Evolutionary conservation across 2,888 invertebrate genomes (phyloP).

Genomic region (Lasioglossum calceatum): DNA sequence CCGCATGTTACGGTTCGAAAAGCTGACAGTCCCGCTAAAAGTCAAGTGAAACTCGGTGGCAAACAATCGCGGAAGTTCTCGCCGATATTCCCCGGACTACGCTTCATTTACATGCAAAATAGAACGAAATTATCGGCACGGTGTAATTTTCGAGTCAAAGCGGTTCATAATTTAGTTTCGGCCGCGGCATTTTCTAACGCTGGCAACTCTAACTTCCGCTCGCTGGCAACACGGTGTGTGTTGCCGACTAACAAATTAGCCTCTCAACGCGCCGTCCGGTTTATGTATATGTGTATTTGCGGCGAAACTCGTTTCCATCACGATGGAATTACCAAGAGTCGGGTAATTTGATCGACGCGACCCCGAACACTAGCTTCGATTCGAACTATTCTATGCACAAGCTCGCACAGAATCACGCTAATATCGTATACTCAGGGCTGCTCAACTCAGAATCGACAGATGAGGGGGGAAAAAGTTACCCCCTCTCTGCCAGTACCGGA

Average conservation of each 20-base stretch:
- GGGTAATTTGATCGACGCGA: neutral
- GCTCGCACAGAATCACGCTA: neutral
- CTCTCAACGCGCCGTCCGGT: neutral
- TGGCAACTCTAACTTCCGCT: neutral
- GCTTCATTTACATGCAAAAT: slow-evolving; percentile 7
- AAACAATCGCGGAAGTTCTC: neutral
- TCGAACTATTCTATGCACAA: neutral
- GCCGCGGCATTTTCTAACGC: slow-evolving; percentile 8
- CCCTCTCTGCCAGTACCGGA: too few species aligned
- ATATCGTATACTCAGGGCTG: neutral
- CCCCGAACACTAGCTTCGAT: neutral
- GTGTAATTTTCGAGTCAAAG: neutral
- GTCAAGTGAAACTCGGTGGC: neutral
- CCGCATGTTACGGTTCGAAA: neutral
- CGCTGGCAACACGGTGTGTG: neutral
- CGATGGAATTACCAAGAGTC: neutral
- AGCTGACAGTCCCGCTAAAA: neutral
- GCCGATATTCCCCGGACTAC: neutral
- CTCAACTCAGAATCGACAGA: too few species aligned
- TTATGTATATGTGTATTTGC: slow-evolving; percentile 10
- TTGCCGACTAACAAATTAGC: slow-evolving; percentile 1
- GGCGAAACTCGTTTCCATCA: neutral
- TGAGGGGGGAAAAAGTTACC: too few species aligned
- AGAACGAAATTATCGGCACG: slow-evolving; percentile 10
- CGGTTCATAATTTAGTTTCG: slow-evolving; percentile 30